Base-by-base conservation (phyloP, 2,113 vertebrate genomes). In the Plotosus lineatus region DNA sequence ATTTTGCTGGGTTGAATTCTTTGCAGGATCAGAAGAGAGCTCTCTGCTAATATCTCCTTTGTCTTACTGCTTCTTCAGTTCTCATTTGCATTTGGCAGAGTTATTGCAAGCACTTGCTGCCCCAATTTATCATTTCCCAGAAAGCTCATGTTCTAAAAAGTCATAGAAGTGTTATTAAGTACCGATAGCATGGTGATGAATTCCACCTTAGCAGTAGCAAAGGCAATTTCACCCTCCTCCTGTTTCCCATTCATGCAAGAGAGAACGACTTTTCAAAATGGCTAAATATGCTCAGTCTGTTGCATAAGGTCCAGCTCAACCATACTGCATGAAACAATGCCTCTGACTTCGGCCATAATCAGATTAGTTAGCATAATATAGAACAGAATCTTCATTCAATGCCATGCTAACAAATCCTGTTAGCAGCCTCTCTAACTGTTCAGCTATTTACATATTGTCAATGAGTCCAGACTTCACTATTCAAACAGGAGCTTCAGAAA, bases 91-190 rank as follows among this genome's bases (percentile, higher is more conserved):
- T 94, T 93, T 91, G 82, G 88, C 89, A 86, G 88, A 88, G 92
- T 94, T 92, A 91, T 90, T 93, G 91, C 92, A 92, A 88, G 88
- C 87, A 88, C 89, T 90, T 92, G 89, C 89, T 93, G 90, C 88
- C 90, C 91, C 91, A 91, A 93, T 94, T 94, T 93, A 94, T 94
- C 91, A 91, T 92, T 94, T 85, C 92, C 90, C 89, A 87, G 89
- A 91, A 94, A 94, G 91, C 91, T 91, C 88, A 94, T 92, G 90
- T 90, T 94, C 88, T 85, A 83, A 83, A 92, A 93, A 94, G 91
- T 93, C 92, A 89, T 88, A 83, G 5, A 85, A 90, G 86, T 91
- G 55, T 86, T 93, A 93, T 94, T 94, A 94, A 92, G 91, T 92
- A 91, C 88, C 92, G 93, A 94, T 93, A 94, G 91, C 88, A 87